A percentile compares a stretch with the other conserved stretches of the same genome.
Conservation (phyloP, 2,113 vertebrate species). For the Chelonoidis abingdonii region DNA sequence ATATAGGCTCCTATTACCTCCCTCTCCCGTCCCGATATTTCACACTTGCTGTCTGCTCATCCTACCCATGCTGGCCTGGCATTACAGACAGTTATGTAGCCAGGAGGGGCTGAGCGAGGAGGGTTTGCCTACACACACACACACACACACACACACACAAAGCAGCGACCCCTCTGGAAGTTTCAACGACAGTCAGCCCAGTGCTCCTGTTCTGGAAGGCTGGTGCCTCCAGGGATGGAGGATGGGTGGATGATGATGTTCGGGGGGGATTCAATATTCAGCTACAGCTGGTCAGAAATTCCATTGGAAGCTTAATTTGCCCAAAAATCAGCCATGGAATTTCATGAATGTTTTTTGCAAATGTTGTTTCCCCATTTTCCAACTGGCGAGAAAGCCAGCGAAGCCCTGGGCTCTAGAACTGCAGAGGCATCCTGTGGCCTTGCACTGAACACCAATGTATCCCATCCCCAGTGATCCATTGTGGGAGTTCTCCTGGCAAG, state of each 20-base stretch:
- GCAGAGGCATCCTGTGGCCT: background rate
- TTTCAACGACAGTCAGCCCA: background rate
- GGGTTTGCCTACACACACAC: background rate
- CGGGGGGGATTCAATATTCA: background rate
- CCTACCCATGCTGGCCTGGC: too few species aligned
- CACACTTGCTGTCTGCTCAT: too few species aligned
- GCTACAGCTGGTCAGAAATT: background rate
- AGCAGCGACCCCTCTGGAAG: too few species aligned
- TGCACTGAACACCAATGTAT: background rate
- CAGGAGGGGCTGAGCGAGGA: too few species aligned
- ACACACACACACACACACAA: accelerated
- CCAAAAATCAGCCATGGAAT: background rate
- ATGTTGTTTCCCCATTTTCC: background rate
- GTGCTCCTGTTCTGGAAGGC: too few species aligned
- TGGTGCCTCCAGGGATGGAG: background rate
- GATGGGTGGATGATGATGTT: background rate
- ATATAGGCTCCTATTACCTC: too few species aligned
- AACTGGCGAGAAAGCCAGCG: background rate
- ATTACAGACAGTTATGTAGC: background rate
- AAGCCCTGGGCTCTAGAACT: background rate
- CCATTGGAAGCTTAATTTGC: background rate
- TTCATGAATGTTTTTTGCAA: background rate
- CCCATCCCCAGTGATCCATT: too few species aligned
- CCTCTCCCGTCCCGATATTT: too few species aligned
- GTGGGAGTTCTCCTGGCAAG: background rate